Conservation (phyloP, 2,797 vertebrate genomes). For the Lepidocolaptes lacrymiger region DNA sequence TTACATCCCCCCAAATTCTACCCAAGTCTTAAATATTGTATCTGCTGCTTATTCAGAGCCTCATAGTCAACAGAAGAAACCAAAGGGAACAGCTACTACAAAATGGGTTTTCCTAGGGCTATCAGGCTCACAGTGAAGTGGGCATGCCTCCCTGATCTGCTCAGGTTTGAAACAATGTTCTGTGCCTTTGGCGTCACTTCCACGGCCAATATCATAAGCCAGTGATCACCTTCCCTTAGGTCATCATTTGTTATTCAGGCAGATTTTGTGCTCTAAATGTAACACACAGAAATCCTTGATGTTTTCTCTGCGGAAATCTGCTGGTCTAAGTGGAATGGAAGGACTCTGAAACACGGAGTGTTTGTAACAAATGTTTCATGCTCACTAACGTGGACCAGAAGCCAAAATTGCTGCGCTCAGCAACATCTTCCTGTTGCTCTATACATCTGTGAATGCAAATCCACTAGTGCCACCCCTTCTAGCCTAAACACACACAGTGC, state of each 20-base stretch:
- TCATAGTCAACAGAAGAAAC: not conserved
- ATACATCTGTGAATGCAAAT: not conserved
- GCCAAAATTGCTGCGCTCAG: not conserved
- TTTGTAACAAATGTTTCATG: not conserved
- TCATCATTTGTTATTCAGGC: not conserved
- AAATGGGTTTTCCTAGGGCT: not conserved
- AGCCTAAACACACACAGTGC: not conserved
- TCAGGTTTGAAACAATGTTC: not conserved
- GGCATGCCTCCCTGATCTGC: not conserved
- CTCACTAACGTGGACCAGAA: not conserved
- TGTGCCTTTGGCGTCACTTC: not conserved
- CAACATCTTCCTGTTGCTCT: not conserved
- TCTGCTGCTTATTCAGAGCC: not conserved
- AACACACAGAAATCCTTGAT: not conserved
- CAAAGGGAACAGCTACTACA: not conserved
- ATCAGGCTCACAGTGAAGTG: not conserved
- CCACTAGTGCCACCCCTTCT: not conserved
- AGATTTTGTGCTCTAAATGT: not conserved
- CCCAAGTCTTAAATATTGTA: not conserved
- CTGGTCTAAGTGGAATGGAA: not conserved
- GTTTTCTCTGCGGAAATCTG: not conserved
- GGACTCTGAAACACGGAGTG: not conserved
- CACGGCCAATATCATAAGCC: not conserved
- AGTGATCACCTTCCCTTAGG: not conserved
- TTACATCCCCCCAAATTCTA: not conserved